Conservation (phyloP, 2,888 invertebrate genomes). For the Pollenia angustigena region DNA sequence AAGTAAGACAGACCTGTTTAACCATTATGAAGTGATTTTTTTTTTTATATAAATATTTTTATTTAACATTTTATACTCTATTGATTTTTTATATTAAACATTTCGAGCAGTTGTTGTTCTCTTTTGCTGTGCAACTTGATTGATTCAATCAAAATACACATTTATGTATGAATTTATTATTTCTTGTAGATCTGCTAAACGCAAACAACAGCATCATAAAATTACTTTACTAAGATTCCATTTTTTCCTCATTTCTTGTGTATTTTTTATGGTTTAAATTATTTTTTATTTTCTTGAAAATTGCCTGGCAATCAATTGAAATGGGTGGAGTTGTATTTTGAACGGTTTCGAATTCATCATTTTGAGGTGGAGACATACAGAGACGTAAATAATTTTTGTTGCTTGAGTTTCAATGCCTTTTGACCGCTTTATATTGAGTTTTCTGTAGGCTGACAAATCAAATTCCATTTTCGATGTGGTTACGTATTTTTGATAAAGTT, state of each 20-base stretch:
- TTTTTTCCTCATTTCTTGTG: constrained; percentile 39
- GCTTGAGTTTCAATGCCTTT: constrained; percentile 8
- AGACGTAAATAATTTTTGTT: constrained; percentile 54
- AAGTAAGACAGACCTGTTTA: constrained; percentile 59
- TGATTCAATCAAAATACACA: constrained; percentile 81
- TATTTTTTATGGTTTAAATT: constrained; percentile 54
- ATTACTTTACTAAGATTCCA: constrained; percentile 59
- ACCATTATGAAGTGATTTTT: constrained; percentile 53
- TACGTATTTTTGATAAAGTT: constrained; percentile 25
- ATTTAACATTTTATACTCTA: constrained; percentile 48
- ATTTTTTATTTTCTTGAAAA: constrained; percentile 68
- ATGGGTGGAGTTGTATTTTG: constrained; percentile 71
- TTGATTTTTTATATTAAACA: constrained; percentile 63
- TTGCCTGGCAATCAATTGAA: constrained; percentile 59
- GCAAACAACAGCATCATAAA: constrained; percentile 49
- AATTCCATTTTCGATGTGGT: constrained; percentile 24
- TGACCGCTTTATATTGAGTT: constrained; percentile 35
- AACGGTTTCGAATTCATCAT: constrained; percentile 62
- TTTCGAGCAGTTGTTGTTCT: constrained; percentile 33
- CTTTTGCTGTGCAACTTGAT: constrained; percentile 76
- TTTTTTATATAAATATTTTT: constrained; percentile 27
- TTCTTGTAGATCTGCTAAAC: constrained; percentile 72
- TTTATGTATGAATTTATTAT: constrained; percentile 75
- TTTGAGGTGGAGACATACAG: constrained; percentile 71
- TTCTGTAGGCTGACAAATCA: constrained; percentile 62